Base-by-base conservation (phyloP, 2,888 invertebrate genomes). In the Taphrorychus bicolor region DNA sequence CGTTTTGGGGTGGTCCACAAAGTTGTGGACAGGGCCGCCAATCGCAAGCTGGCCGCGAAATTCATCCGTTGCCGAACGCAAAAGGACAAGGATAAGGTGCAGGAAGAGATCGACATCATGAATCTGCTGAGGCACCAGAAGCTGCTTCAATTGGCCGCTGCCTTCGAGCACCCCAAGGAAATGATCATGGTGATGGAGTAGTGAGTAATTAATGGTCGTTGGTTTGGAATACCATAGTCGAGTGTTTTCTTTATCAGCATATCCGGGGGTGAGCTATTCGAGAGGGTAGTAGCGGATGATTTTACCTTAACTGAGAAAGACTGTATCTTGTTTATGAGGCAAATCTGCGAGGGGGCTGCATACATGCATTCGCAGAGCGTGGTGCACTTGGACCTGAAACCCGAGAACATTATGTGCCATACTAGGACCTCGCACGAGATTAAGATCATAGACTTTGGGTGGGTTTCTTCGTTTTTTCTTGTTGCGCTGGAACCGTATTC, bases 381-480 rank as follows among this genome's bases (percentile, higher is more conserved):
- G 66, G 91, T 95, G 45, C 97, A 97, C 82, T 83, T 97, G 72
- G 97, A 97, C 81, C 83, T 97, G 68, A 97, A 97, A 87, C 97
- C 97, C 0, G 97, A 97, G 82, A 98, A 98, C 80, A 95, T 98
- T 59, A 91, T 98, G 86, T 97, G 96, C 81, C 87, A 92, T 59
- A 91, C 92, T 3, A 86, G 91, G 66, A 92, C 92, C 42, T 94
- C 94, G 7, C 88, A 95, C 83, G 88, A 89, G 77, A 92, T 97
- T 71, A 97, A 97, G 83, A 89, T 97, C 23, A 96, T 97, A 71
- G 97, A 98, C 82, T 97, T 97, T 79, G 97, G 70, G 65, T 69
- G 23, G 45, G 64, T 59, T 17, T 22, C 24, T 14, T 4, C 17
- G 21, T 19, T 7, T 52, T 21, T n/a, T 7, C 18, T 9, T 16